Percentiles rank a stretch among this genome's conserved stretches.
Evolutionary conservation across 2,888 invertebrate species (phyloP).

Genomic region (Brachylomia viminalis): DNA sequence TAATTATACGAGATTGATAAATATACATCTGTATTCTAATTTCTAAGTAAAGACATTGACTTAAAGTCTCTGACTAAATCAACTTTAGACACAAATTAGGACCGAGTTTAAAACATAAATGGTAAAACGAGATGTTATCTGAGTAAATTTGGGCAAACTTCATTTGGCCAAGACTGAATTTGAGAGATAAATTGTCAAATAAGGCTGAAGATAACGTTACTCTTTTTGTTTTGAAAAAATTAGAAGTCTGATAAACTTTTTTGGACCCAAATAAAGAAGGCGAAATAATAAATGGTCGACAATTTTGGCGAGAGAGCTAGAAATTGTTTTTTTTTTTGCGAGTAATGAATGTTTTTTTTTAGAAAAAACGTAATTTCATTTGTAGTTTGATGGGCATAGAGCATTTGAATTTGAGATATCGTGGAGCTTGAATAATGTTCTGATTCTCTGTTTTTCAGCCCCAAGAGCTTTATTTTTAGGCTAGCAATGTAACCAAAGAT

Average conservation of each 20-base stretch:
- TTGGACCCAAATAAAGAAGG: slow-evolving; percentile 8
- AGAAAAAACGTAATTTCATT: not conserved
- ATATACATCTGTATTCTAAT: not conserved
- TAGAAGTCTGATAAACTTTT: slow-evolving; percentile 43
- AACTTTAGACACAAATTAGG: slow-evolving; percentile 41
- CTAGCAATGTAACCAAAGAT: not conserved
- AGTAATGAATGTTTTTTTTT: slow-evolving; percentile 9
- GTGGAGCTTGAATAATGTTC: not conserved
- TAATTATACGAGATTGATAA: not conserved
- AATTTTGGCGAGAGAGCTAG: slow-evolving; percentile 8
- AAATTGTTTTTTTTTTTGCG: slow-evolving; percentile 11
- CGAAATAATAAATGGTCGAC: slow-evolving; percentile 25
- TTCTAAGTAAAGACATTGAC: slow-evolving; percentile 10
- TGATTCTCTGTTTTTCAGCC: not conserved
- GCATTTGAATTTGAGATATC: slow-evolving; percentile 13
- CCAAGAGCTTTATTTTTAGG: not conserved
- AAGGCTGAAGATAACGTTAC: slow-evolving; percentile 42
- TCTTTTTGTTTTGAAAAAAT: slow-evolving; percentile 47
- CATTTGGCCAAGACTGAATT: slow-evolving; percentile 53
- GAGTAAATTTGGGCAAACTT: slow-evolving; percentile 50
- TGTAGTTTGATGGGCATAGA: not conserved
- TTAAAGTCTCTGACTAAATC: slow-evolving; percentile 21
- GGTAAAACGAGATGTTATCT: slow-evolving; percentile 58
- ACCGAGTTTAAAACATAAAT: slow-evolving; percentile 46
- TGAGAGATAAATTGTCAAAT: slow-evolving; percentile 57